Conservation (phyloP, 2,113 vertebrate genomes). For the Oreochromis tanganicae region DNA sequence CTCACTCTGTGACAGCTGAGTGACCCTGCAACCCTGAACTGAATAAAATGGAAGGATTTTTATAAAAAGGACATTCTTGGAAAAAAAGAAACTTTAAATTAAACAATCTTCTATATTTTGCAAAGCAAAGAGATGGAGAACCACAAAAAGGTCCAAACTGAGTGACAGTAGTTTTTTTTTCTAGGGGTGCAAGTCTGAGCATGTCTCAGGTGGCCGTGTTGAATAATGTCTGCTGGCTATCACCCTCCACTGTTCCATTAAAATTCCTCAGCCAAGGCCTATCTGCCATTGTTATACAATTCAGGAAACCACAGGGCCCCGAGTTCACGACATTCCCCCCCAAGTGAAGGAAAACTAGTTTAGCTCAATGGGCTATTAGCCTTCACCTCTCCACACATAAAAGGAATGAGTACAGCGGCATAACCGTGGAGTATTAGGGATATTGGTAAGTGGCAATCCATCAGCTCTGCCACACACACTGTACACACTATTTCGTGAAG, state of each 20-base stretch:
- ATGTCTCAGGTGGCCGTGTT: background rate
- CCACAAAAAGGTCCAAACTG: background rate
- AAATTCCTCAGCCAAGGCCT: conserved; percentile 9
- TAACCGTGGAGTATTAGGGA: background rate
- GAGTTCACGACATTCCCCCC: background rate
- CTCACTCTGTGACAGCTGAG: background rate
- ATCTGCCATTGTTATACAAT: conserved; percentile 11
- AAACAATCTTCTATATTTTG: background rate
- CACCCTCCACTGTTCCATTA: background rate
- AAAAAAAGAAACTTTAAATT: background rate
- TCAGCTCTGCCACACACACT: conserved; percentile 15
- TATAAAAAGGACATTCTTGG: background rate
- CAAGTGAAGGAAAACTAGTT: conserved; percentile 34
- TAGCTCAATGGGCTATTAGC: conserved; percentile 40
- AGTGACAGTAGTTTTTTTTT: background rate
- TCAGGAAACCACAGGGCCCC: conserved; percentile 1
- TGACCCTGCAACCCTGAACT: background rate
- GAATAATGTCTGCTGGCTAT: background rate
- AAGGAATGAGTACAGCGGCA: background rate
- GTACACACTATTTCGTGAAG: background rate
- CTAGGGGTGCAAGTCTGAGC: background rate
- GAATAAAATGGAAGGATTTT: background rate
- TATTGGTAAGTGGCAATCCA: conserved; percentile 32
- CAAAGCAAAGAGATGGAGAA: background rate
- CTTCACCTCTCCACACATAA: conserved; percentile 4